A percentile compares a stretch with the other conserved stretches of the same genome.
Evolutionary conservation across 2,888 invertebrate species (phyloP).

Genomic region (Tineola bisselliella): DNA sequence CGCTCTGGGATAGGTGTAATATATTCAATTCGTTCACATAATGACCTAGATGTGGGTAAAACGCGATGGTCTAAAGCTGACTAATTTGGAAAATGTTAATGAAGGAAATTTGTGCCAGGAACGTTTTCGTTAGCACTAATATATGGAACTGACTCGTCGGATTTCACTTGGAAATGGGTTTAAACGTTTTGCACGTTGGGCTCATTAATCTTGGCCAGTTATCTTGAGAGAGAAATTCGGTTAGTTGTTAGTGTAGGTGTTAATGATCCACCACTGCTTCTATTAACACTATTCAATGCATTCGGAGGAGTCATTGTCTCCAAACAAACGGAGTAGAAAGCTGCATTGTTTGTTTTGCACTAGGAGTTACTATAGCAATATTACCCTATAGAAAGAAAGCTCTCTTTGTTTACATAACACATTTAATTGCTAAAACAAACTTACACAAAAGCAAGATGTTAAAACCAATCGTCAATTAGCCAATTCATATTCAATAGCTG

Average conservation of each 20-base stretch:
- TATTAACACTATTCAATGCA: background rate
- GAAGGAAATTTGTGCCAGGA: conserved; percentile 62
- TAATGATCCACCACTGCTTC: conserved; percentile 8
- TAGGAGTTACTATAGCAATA: no score
- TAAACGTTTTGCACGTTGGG: conserved; percentile 66
- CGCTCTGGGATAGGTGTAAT: conserved; percentile 31
- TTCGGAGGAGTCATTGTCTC: background rate
- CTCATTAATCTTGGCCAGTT: conserved; percentile 65
- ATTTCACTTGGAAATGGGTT: conserved; percentile 64
- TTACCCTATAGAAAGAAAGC: no score
- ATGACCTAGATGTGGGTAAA: conserved; percentile 34
- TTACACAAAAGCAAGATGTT: background rate
- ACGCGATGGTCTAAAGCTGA: conserved; percentile 49
- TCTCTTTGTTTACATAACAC: no score
- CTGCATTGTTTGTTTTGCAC: no score
- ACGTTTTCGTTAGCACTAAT: conserved; percentile 57
- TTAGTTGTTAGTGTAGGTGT: conserved; percentile 16
- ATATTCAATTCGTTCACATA: conserved; percentile 44
- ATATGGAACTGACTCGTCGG: conserved; percentile 67
- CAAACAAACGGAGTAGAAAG: background rate
- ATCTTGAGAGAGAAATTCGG: conserved; percentile 47
- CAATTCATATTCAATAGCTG: conserved; percentile 26
- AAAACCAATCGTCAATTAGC: background rate
- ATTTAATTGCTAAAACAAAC: no score
- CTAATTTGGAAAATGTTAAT: conserved; percentile 66